phyloP scores from a whole-genome alignment of 1,140 invertebrate species.

The Drosophila suzukii region DNA sequence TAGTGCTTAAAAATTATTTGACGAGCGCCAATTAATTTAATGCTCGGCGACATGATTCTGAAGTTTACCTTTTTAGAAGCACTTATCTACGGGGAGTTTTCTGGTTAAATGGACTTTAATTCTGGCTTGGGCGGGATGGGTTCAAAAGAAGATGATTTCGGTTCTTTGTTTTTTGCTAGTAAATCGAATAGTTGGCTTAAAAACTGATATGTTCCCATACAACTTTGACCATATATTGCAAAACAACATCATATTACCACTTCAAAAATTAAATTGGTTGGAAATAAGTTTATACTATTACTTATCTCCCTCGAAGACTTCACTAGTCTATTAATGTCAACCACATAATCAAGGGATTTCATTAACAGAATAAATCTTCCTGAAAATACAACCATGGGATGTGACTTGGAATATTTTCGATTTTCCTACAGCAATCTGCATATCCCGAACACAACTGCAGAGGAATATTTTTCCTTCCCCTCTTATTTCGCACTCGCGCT shows the following conservation, averaged over 20 bases:
- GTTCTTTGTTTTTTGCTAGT: neutral
- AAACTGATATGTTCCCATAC: too few relatives aligned
- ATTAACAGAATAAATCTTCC: conserved; percentile 9
- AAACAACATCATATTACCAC: neutral
- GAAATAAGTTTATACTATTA: too few relatives aligned
- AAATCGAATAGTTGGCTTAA: too few relatives aligned
- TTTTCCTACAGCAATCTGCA: conserved; percentile 9
- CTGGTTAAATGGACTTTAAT: conserved; percentile 18
- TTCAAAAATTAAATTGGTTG: neutral
- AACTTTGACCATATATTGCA: too few relatives aligned
- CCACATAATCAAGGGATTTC: conserved; percentile 12
- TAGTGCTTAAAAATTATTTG: conserved; percentile 78
- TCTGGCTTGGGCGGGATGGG: conserved; percentile 7
- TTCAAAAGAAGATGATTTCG: neutral
- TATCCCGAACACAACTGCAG: neutral
- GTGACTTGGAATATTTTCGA: conserved; percentile 12
- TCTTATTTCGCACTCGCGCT: conserved; percentile 32
- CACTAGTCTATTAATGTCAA: conserved; percentile 27
- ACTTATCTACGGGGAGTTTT: conserved; percentile 17
- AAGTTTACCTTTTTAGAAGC: conserved; percentile 41
- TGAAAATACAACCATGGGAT: neutral
- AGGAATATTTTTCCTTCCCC: conserved; percentile 25
- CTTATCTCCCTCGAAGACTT: neutral
- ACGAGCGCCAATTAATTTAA: conserved; percentile 81
- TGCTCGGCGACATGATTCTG: conserved; percentile 59